These are phyloP conservation scores for Rhagoletis zephyria DNA, from an alignment of 1,140 invertebrate species.

Conservation along the genomic window DNA sequence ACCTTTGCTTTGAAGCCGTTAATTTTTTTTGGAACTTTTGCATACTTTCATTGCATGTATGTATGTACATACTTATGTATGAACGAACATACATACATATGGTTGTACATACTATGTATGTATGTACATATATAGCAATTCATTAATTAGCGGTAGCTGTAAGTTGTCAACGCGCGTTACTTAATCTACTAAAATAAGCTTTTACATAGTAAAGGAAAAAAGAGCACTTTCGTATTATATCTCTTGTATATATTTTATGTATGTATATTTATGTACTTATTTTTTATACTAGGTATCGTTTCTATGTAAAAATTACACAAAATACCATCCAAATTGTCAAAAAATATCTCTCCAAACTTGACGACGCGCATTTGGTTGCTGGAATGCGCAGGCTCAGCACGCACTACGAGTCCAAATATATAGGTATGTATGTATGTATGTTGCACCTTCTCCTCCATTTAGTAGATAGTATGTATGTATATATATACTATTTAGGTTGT, in stretches of 20 bases:
- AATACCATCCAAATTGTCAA: neutral
- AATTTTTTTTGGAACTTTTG: neutral
- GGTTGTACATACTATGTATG: slow-evolving; percentile 14
- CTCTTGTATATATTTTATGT: neutral
- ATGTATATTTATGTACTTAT: slow-evolving; percentile 21
- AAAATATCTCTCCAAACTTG: neutral
- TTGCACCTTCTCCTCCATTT: neutral
- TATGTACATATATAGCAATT: neutral
- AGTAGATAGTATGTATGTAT: slow-evolving; percentile 11
- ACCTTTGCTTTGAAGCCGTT: neutral
- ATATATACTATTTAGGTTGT: neutral
- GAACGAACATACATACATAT: neutral
- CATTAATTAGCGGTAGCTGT: slow-evolving; percentile 27
- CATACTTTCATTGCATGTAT: neutral
- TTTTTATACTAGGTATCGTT: slow-evolving; percentile 7
- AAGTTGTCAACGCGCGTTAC: neutral
- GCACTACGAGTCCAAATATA: neutral
- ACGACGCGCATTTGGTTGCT: neutral
- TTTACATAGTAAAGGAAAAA: slow-evolving; percentile 58
- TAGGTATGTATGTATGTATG: neutral
- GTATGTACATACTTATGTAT: neutral
- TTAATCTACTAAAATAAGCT: slow-evolving; percentile 55
- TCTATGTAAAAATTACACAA: slow-evolving; percentile 20
- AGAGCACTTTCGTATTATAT: slow-evolving; percentile 50
- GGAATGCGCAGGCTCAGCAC: neutral